phyloP scores from a whole-genome alignment of 2,113 vertebrate genomes.

The Cricetomys ansorgei region DNA sequence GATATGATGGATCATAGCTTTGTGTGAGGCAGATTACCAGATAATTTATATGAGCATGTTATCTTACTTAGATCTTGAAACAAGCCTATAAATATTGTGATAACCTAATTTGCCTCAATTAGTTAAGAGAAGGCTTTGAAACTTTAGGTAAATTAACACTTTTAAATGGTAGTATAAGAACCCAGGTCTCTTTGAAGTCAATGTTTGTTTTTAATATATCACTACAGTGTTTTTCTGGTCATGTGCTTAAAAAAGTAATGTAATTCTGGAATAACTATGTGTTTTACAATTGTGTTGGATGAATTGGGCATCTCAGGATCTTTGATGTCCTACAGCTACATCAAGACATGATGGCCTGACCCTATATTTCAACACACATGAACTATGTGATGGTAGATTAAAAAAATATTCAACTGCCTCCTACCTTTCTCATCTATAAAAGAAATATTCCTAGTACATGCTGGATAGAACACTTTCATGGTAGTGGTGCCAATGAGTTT shows the following conservation, averaged over 20 bases:
- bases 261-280: background rate
- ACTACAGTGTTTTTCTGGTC: background rate
- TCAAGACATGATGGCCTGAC: background rate
- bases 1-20: background rate
- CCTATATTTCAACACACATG: background rate
- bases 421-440: background rate
- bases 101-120: background rate
- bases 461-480: background rate
- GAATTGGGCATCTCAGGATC: background rate
- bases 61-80: conserved; percentile 5
- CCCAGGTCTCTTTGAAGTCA: background rate
- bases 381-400: background rate
- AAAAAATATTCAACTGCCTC: background rate
- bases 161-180: background rate
- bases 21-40: background rate
- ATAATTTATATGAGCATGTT: background rate
- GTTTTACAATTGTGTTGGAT: background rate
- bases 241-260: background rate
- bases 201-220: background rate
- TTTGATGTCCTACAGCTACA: background rate
- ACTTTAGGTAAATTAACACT: background rate
- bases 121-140: background rate
- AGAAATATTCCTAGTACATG: background rate
- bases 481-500: background rate
- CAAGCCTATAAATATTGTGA: background rate